Conservation (phyloP, 2,113 vertebrate species). For the Pristiophorus japonicus region DNA sequence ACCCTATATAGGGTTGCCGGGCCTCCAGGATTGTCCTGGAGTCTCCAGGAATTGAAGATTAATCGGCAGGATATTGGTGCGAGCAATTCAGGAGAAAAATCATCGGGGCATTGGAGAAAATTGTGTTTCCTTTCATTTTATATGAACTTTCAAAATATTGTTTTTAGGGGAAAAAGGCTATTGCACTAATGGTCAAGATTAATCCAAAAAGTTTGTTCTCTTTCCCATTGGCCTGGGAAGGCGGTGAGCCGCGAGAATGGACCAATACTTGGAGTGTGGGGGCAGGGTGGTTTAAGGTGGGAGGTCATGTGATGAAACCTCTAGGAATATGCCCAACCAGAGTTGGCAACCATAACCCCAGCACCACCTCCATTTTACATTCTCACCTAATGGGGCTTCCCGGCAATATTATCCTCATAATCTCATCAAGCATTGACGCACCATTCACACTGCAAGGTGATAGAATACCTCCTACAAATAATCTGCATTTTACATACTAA, state of each 20-base stretch:
- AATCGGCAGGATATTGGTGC: neutral
- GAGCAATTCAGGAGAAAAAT: neutral
- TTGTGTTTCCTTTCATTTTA: neutral
- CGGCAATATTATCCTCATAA: neutral
- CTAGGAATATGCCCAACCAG: neutral
- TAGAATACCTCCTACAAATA: neutral
- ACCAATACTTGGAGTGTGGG: neutral
- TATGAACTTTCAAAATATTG: neutral
- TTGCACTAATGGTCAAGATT: neutral
- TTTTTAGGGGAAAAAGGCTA: neutral
- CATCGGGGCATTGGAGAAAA: neutral
- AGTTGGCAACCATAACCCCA: neutral
- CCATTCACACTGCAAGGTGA: no score
- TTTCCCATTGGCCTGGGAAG: neutral
- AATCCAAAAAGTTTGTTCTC: neutral
- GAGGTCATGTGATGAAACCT: neutral
- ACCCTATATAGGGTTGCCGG: no score
- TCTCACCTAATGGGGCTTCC: neutral
- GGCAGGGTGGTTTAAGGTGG: neutral
- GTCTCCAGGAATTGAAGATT: neutral
- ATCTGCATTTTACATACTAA: neutral
- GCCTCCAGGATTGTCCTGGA: no score
- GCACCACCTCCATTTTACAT: neutral
- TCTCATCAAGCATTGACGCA: neutral
- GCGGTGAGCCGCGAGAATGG: no score